Base-by-base conservation (phyloP, 2,888 invertebrate genomes). In the Isoperla grammatica region DNA sequence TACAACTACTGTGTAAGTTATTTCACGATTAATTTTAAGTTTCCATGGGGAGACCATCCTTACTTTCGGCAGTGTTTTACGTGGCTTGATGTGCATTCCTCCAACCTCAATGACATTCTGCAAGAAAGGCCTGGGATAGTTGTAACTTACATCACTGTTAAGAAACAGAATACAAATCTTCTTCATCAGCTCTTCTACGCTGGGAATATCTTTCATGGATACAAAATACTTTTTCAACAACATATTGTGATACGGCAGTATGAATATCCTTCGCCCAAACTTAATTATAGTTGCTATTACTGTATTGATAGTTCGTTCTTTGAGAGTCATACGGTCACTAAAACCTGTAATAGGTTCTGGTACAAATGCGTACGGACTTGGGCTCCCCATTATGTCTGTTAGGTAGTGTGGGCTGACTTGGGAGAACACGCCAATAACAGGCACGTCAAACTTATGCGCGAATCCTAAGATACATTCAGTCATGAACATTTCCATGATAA, bases 281-380 rank as follows among this genome's bases (percentile, higher is more conserved):
- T 40, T 57, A 13, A 19, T 43, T 15, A 15, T 13, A 1, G 54
- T n/a, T 23, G 54, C 57, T 13, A 17, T 6, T 8, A 75, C 73
- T 0, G 78, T 71, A 67, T 83, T 85, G 20, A 74, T 69, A 1
- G 80, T 23, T 23, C 81, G 71, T 15, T 73, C 67, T 0, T 66
- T 35, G 20, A 79, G 78, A 37, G 65, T 66, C 78, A 81, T 78
- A 1, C 74, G 69, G 39, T 74, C 74, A 0, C 72, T 69, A n/a
- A 78, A 76, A 29, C 76, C 79, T 39, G 78, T 62, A 56, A 84
- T 75, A 5, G 74, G 72, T 55, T 79, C 76, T 0, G 81, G 78
- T 22, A 78, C 74, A 67, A 75, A 76, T 0, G 81, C 76, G 68
- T 75, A 75, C 0, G 78, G 77, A 0, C 72, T 70, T 2, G 79